Evolutionary conservation across 2,113 vertebrate species (phyloP).

Genomic region (Rhinolophus ferrumequinum): DNA sequence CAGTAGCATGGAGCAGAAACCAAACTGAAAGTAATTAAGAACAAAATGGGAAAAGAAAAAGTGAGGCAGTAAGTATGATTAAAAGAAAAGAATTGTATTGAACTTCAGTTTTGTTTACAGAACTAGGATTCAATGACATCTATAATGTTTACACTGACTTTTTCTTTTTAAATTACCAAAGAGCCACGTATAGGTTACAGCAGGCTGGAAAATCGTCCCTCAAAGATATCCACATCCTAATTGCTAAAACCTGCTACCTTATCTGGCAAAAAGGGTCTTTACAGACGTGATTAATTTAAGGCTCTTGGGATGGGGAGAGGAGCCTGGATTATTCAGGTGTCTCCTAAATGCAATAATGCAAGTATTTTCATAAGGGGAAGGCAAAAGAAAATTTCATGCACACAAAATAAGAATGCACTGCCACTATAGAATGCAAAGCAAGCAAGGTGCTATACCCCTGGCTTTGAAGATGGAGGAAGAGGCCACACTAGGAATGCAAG

Average conservation of each 20-base stretch:
- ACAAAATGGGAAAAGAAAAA: neutral
- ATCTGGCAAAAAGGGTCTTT: neutral
- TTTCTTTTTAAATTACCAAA: slow-evolving; percentile 31
- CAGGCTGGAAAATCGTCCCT: neutral
- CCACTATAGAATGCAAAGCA: neutral
- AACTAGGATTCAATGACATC: slow-evolving; percentile 26
- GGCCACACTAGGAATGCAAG: neutral
- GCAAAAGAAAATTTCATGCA: neutral
- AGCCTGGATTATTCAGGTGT: neutral
- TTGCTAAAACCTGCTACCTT: neutral
- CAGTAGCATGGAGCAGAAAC: neutral
- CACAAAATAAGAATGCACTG: neutral
- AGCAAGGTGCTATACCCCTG: neutral
- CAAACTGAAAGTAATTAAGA: neutral
- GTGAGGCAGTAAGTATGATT: neutral
- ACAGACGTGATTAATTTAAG: neutral
- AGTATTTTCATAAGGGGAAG: neutral
- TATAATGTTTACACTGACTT: slow-evolving; percentile 9
- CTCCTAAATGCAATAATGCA: neutral
- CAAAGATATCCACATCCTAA: neutral
- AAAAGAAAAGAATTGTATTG: neutral
- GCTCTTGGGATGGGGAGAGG: neutral
- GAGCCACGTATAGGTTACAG: neutral
- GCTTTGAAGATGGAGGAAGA: neutral
- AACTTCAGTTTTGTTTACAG: slow-evolving; percentile 45